Percentiles rank a stretch among this genome's conserved stretches.
Evolutionary conservation across 1,140 invertebrate species (phyloP).

Genomic region (Dreissena polymorpha): DNA sequence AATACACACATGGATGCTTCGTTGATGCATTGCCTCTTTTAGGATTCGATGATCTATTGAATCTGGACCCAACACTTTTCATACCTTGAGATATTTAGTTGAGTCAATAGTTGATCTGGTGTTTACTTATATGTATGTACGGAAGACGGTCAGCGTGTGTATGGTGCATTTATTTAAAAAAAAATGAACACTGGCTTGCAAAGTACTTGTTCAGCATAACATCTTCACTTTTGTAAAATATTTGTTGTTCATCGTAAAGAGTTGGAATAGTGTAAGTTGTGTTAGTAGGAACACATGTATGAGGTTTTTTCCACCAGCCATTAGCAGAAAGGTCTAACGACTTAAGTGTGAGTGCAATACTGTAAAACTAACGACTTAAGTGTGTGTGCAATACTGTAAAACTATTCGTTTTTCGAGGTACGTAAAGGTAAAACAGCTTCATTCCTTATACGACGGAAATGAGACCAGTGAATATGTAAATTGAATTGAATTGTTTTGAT

Average conservation of each 20-base stretch:
- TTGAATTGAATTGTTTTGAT: background rate
- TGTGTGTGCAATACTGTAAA: background rate
- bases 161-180: background rate
- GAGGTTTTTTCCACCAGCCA: background rate
- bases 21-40: no score
- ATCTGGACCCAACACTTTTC: no score
- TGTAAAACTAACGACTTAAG: slow-evolving; percentile 8
- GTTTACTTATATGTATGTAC: no score
- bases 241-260: background rate
- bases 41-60: no score
- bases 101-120: no score
- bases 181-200: background rate
- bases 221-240: background rate
- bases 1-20: no score
- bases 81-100: no score
- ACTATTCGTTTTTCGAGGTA: background rate
- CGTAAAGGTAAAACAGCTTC: background rate
- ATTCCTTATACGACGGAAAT: slow-evolving; percentile 3
- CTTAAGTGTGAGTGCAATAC: background rate
- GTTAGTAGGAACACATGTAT: background rate
- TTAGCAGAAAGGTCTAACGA: background rate
- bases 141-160: no score
- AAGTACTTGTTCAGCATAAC: slow-evolving; percentile 5
- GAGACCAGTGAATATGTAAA: background rate
- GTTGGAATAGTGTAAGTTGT: background rate